Evolutionary conservation across 1,140 invertebrate genomes (phyloP).

Genomic region (Zaprionus capensis): DNA sequence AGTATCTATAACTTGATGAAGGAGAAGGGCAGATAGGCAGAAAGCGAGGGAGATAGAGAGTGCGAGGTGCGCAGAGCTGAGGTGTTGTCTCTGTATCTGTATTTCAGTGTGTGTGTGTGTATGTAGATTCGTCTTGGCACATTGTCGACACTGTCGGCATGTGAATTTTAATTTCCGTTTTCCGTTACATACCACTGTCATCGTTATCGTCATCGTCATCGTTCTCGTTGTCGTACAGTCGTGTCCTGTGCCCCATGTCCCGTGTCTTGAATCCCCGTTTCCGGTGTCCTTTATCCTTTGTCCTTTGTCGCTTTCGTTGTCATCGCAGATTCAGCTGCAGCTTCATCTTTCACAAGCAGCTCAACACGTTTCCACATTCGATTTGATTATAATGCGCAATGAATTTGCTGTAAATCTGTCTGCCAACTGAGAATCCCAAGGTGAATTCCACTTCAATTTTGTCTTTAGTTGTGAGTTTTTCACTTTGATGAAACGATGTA

Average conservation of each 20-base stretch:
- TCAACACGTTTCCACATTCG: background rate
- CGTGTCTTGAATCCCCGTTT: background rate
- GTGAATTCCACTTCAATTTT: background rate
- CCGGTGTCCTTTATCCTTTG: background rate
- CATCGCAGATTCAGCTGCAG: constrained; percentile 4
- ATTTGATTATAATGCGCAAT: constrained; percentile 4
- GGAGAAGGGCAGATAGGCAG: no score
- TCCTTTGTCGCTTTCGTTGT: constrained; percentile 12
- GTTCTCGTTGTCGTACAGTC: constrained; percentile 2
- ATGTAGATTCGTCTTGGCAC: constrained; percentile 22
- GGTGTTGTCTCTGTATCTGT: background rate
- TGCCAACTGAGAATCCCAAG: background rate
- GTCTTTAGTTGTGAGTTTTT: background rate
- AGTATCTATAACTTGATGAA: background rate
- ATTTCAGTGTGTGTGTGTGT: background rate
- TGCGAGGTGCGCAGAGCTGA: background rate
- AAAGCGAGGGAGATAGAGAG: background rate
- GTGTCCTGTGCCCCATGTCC: background rate
- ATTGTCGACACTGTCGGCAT: constrained; percentile 41
- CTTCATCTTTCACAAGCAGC: background rate
- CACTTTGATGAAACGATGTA: no score
- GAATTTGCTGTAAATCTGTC: background rate
- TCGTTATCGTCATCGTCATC: constrained; percentile 58
- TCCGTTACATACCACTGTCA: constrained; percentile 65
- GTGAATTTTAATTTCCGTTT: constrained; percentile 77